phyloP scores from a whole-genome alignment of 2,797 vertebrate species.

The Rhinatrema bivittatum region DNA sequence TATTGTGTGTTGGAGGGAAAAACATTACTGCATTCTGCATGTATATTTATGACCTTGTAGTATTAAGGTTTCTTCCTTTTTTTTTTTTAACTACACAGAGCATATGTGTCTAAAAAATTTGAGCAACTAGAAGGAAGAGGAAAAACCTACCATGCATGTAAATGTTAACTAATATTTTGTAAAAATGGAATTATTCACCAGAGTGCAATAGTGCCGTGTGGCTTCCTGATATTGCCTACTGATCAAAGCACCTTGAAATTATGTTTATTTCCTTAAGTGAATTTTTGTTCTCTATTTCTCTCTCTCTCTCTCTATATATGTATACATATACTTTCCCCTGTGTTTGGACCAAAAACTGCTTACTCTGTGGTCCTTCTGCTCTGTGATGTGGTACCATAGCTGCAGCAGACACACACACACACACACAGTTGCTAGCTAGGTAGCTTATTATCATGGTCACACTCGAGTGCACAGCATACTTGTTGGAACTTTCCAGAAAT shows the following conservation, averaged over 20 bases:
- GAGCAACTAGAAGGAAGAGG: not conserved
- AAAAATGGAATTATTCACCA: slow-evolving; percentile 47
- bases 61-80: slow-evolving; percentile 39
- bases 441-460: slow-evolving; percentile 67
- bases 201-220: slow-evolving; percentile 32
- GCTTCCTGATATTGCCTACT: slow-evolving; percentile 36
- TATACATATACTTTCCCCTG: not conserved
- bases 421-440: slow-evolving; percentile 45
- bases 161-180: slow-evolving; percentile 39
- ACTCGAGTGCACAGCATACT: slow-evolving; percentile 67
- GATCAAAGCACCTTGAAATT: slow-evolving; percentile 39
- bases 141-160: slow-evolving; percentile 23
- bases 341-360: slow-evolving; percentile 38
- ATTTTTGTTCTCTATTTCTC: slow-evolving; percentile 39
- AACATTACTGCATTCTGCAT: slow-evolving; percentile 31
- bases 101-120: no score
- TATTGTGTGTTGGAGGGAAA: slow-evolving; percentile 32
- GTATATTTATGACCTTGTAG: slow-evolving; percentile 33
- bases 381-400: slow-evolving; percentile 34
- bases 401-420: slow-evolving; percentile 41
- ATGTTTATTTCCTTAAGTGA: slow-evolving; percentile 45
- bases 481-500: slow-evolving; percentile 78
- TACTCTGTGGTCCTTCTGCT: slow-evolving; percentile 45
- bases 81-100: slow-evolving; percentile 23
- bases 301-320: no score